These are phyloP conservation scores for Hydropotes inermis DNA, from an alignment of 2,113 vertebrate genomes.

Conservation along the genomic window DNA sequence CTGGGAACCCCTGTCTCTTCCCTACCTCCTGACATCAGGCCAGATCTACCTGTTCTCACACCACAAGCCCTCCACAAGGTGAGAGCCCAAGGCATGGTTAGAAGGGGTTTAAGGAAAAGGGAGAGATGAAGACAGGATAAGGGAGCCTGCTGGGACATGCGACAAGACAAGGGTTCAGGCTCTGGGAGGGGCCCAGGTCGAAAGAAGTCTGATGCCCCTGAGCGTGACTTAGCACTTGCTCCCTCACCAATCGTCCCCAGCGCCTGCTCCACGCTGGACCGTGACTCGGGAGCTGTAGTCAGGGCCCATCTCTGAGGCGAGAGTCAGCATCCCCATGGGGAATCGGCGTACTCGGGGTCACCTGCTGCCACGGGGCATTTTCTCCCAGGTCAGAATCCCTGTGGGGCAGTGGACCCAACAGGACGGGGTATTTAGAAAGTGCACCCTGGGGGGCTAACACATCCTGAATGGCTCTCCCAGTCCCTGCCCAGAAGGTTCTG, in stretches of 20 bases:
- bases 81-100: background rate
- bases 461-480: background rate
- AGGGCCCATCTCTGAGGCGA: background rate
- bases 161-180: accelerated
- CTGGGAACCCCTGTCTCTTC: background rate
- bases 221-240: background rate
- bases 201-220: background rate
- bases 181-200: background rate
- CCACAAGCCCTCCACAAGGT: background rate
- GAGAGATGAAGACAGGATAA: background rate
- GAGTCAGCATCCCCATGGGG: accelerated
- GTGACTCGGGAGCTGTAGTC: accelerated
- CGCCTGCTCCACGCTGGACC: accelerated
- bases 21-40: background rate
- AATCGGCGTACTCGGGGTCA: background rate
- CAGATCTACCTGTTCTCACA: background rate
- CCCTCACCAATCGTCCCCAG: accelerated
- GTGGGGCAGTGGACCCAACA: background rate
- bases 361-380: background rate
- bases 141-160: background rate
- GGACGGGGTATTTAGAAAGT: background rate
- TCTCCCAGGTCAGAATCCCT: background rate
- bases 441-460: background rate
- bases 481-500: background rate
- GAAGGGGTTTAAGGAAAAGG: background rate